Evolutionary conservation across 2,113 vertebrate genomes (phyloP).

Genomic region (Mesitornis unicolor): DNA sequence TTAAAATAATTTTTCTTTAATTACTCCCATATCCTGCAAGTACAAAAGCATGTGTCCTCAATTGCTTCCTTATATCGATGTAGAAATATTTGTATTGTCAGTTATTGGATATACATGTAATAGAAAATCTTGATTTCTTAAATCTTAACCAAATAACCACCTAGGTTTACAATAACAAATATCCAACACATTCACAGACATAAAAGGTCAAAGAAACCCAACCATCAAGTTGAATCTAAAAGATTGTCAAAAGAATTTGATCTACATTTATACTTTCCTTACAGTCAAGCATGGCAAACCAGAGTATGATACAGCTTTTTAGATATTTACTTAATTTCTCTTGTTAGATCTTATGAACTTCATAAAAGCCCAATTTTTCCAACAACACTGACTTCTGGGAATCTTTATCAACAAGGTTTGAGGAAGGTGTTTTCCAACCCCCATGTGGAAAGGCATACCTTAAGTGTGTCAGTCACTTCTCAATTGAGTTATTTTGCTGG

Average conservation of each 20-base stretch:
- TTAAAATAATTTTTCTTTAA: not conserved
- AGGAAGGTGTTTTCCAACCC: not conserved
- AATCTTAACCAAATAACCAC: not conserved
- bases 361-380: not conserved
- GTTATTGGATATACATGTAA: not conserved
- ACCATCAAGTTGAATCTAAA: not conserved
- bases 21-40: not conserved
- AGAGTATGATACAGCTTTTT: fast-evolving
- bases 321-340: not conserved
- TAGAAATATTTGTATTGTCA: not conserved
- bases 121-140: not conserved
- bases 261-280: not conserved
- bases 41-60: not conserved
- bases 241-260: not conserved
- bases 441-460: not conserved
- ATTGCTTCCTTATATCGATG: not conserved
- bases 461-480: not conserved
- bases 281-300: not conserved
- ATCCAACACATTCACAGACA: not conserved
- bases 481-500: not conserved
- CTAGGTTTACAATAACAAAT: not conserved
- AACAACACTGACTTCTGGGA: not conserved
- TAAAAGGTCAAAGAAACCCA: not conserved
- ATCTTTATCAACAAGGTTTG: not conserved
- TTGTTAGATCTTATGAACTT: not conserved